Evolutionary conservation across 2,113 vertebrate species (phyloP), one percentile per base, ranked within the genome.

Genomic region (Carollia perspicillata): DNA sequence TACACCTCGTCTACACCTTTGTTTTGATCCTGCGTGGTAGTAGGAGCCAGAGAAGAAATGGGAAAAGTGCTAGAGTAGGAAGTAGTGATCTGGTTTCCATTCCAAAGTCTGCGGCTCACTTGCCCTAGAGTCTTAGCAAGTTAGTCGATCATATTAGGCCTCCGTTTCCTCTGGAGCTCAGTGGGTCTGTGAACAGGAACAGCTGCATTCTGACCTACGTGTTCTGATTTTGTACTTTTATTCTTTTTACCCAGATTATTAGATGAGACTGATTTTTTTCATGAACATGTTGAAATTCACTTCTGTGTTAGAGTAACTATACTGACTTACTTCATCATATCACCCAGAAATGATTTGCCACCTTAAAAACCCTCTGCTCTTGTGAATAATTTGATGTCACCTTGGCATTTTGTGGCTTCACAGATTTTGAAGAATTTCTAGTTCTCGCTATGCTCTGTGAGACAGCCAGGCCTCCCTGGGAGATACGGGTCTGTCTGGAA

Each of bases 271-370:
- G 35, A 78, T 69, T 91, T 89, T 92, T 33, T 93, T 49, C 1
- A 65, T 72, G 28, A 65, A 60, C 71, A 44, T 47, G 30, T 23
- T 35, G 37, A 51, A 55, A 35, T 49, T 93, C 77, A 87, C 2
- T 69, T 94, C 71, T 94, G 7, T 78, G 10, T 71, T 28, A 28
- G 8, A 84, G 18, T 37, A 75, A 83, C 60, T 30, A 1, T 40
- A 84, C 26, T 37, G 47, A 55, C 20, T n/a, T 83, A n/a, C 90
- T 94, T 90, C 75, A 75, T 69, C 53, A 44, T 14, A 92, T 84
- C 72, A 53, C 58, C n/a, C 87, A 14, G 75, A 68, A 95, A 95
- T 93, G 33, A 95, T 66, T 96, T 85, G 93, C 47, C 28, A n/a
- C 35, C 58, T 75, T 90, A 58, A 71, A 74, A 91, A 42, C 13